Evolutionary conservation across 64 coral and sea anemone genomes (phyloP), one percentile per base, ranked within the genome.

Genomic region (Dendrophyllia cribrosa): DNA sequence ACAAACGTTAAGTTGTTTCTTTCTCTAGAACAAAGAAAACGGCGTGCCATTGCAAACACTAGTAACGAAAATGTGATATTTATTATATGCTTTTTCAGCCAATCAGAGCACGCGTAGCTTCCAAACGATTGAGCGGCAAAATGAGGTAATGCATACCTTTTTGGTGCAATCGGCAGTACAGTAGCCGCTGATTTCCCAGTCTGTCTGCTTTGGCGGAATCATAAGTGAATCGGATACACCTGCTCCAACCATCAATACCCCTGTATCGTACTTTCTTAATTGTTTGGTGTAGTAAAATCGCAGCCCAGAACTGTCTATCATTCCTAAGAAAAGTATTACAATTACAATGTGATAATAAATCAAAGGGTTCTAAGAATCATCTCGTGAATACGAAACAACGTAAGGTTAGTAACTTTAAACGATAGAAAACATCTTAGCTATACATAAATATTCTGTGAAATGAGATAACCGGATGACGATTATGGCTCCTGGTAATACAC

Each of bases 221-320:
- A 79, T 8, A 44, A 93, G 17, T 4, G 13, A 44, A 8, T 49
- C 0, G 0, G 19, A 16, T 6, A 79, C 50, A 3, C 0, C 3
- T 12, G n/a, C 17, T 21, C 91, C 91, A 1, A 87, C 22, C 46
- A 51, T 58, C 2, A 87, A 24, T 0, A 93, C 72, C 1, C 83
- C 91, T 21, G 91, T 61, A 79, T 93, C 91, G 51, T 93, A 77
- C 7, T 88, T 69, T 43, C 91, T 56, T 34, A 78, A 26, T 1
- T 26, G 17, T 9, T 66, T 53, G 52, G 79, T 85, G 79, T 92
- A 85, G 59, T 74, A 75, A 23, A 66, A 51, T 76, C 53, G 53
- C 53, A 56, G 3, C 53, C 53, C 53, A 56, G 53, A 56, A 56
- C 53, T 56, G 53, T 56, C 53, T 9, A 56, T 56, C 53, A 56